phyloP scores from a whole-genome alignment of 2,797 vertebrate genomes.

The Crax fasciolata region DNA sequence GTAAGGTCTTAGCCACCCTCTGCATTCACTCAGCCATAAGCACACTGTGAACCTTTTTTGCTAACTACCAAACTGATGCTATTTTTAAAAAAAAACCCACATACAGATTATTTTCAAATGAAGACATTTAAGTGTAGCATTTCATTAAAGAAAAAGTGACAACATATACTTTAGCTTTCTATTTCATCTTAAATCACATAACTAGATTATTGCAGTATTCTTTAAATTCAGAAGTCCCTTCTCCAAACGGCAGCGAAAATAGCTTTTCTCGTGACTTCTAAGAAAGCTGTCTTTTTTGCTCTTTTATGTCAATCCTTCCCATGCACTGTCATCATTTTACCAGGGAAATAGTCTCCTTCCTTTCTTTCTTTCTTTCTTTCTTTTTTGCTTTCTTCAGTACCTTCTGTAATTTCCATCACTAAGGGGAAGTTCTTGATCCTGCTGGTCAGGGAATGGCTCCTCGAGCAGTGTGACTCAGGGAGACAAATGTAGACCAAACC shows the following conservation, averaged over 20 bases:
- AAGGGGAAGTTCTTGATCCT: neutral
- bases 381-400: conserved; percentile 13
- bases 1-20: neutral
- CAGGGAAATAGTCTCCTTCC: conserved; percentile 55
- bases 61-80: conserved; percentile 59
- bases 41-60: conserved; percentile 40
- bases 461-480: neutral
- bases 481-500: neutral
- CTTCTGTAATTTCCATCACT: conserved; percentile 9
- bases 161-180: conserved; percentile 76
- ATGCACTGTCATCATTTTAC: conserved; percentile 71
- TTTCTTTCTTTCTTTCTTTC: conserved; percentile 51
- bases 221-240: conserved; percentile 74
- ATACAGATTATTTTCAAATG: conserved; percentile 64
- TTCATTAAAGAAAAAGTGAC: conserved; percentile 71
- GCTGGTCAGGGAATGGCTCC: neutral
- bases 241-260: conserved; percentile 63
- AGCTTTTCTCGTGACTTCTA: conserved; percentile 74
- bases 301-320: conserved; percentile 70
- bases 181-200: conserved; percentile 70
- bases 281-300: conserved; percentile 66
- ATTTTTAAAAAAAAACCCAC: conserved; percentile 60
- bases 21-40: conserved; percentile 42
- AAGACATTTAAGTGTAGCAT: conserved; percentile 59
- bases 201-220: conserved; percentile 67